Evolutionary conservation across 2,113 vertebrate species (phyloP).

Genomic region (Orycteropus afer): DNA sequence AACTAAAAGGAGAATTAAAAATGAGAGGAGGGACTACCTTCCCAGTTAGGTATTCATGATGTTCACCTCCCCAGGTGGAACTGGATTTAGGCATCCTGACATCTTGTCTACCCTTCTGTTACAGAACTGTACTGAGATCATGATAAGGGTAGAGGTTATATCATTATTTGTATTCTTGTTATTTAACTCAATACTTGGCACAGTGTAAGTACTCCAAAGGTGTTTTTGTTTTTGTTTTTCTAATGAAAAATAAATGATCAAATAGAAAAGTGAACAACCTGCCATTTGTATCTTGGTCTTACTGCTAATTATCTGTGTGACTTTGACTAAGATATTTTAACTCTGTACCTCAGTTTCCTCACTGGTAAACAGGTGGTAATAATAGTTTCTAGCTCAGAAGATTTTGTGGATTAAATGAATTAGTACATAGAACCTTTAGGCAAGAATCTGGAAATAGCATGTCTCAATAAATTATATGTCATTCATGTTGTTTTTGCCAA

Average conservation of each 20-base stretch:
- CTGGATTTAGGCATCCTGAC: not conserved
- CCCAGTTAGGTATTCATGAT: not conserved
- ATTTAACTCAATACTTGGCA: not conserved
- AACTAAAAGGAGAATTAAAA: not conserved
- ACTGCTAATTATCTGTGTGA: not conserved
- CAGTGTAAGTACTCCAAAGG: not conserved
- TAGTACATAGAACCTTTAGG: not conserved
- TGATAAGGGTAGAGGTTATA: not conserved
- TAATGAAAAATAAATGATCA: not conserved
- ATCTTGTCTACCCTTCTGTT: not conserved
- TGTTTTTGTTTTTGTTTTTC: not conserved
- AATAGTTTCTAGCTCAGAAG: not conserved
- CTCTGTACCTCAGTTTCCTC: not conserved
- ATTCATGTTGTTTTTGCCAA: not conserved
- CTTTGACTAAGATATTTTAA: not conserved
- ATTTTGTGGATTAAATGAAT: not conserved
- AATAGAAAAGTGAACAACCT: not conserved
- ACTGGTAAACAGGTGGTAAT: not conserved
- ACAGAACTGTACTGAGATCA: not conserved
- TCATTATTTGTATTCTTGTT: not conserved
- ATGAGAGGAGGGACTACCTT: not conserved
- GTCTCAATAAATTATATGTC: not conserved
- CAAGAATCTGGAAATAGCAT: not conserved
- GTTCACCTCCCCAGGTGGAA: accelerated
- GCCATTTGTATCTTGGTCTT: not conserved